Evolutionary conservation across 1,140 invertebrate genomes (phyloP).

Genomic region (Musca vetustissima): DNA sequence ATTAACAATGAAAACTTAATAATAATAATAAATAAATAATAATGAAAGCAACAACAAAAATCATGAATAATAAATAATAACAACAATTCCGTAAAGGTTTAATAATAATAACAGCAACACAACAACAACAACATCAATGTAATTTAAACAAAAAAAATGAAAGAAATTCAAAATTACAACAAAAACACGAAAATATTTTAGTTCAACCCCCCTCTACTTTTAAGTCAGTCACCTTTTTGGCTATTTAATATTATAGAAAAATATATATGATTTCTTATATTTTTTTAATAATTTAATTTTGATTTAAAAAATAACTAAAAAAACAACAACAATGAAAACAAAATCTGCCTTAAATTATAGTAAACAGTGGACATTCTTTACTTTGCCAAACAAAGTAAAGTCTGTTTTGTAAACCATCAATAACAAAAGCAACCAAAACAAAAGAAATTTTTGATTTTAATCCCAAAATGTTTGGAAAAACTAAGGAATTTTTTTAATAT

Average conservation of each 20-base stretch:
- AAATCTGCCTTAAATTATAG: slow-evolving; percentile 71
- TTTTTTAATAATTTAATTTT: not conserved
- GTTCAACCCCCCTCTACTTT: slow-evolving; percentile 11
- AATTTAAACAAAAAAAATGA: too few relatives aligned
- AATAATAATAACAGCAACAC: slow-evolving; percentile 22
- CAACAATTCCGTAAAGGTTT: slow-evolving; percentile 31
- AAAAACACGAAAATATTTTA: slow-evolving; percentile 34
- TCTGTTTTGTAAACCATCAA: too few relatives aligned
- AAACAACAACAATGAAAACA: slow-evolving; percentile 55
- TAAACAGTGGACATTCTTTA: slow-evolving; percentile 29
- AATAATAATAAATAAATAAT: slow-evolving; percentile 39
- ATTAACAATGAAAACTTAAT: slow-evolving; percentile 45
- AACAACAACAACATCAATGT: slow-evolving; percentile 35
- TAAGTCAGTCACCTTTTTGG: slow-evolving; percentile 13
- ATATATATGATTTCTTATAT: slow-evolving; percentile 5
- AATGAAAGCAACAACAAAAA: slow-evolving; percentile 33
- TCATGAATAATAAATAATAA: slow-evolving; percentile 38
- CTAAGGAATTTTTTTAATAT: too few relatives aligned
- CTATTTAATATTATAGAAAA: not conserved
- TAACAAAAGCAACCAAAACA: too few relatives aligned
- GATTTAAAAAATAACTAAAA: slow-evolving; percentile 6
- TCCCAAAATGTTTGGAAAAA: too few relatives aligned
- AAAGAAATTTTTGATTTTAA: too few relatives aligned
- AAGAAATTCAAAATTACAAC: slow-evolving; percentile 27
- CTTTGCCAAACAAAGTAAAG: too few relatives aligned